A percentile compares a stretch with the other conserved stretches of the same genome.
phyloP scores from a whole-genome alignment of 92 coral and sea anemone species.

The Zoanthus solanderi region DNA sequence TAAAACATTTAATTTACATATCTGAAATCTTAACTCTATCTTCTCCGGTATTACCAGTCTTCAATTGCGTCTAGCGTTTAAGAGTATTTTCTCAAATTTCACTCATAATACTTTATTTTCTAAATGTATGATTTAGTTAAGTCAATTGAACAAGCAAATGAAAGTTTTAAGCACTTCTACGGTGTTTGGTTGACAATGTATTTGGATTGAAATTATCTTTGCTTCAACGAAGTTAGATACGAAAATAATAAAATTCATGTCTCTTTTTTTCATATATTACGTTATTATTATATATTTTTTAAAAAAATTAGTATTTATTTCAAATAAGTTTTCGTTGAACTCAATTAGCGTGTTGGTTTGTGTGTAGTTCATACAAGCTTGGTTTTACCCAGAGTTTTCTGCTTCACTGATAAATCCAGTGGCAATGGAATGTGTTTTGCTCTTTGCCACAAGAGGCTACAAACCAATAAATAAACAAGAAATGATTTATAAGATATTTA shows the following conservation, averaged over 20 bases:
- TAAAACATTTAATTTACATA: not conserved
- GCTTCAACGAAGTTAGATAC: not conserved
- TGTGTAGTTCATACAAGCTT: not conserved
- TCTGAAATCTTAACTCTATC: constrained; percentile 15
- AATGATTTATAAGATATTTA: not conserved
- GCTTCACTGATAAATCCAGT: not conserved
- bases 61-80: not conserved
- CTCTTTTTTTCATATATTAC: not conserved
- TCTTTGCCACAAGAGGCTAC: not conserved
- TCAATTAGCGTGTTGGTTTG: not conserved
- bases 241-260: not conserved
- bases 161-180: not conserved
- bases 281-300: not conserved
- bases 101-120: not conserved
- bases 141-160: not conserved
- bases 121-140: not conserved
- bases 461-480: not conserved
- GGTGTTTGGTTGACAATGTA: not conserved
- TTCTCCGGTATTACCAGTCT: constrained; percentile 1
- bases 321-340: not conserved
- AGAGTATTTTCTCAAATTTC: not conserved
- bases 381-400: not conserved
- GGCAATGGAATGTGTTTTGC: not conserved
- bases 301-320: not conserved
- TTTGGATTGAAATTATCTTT: not conserved